These are phyloP conservation scores for Eilema caniola DNA, from an alignment of 2,888 invertebrate species.

Conservation along the genomic window DNA sequence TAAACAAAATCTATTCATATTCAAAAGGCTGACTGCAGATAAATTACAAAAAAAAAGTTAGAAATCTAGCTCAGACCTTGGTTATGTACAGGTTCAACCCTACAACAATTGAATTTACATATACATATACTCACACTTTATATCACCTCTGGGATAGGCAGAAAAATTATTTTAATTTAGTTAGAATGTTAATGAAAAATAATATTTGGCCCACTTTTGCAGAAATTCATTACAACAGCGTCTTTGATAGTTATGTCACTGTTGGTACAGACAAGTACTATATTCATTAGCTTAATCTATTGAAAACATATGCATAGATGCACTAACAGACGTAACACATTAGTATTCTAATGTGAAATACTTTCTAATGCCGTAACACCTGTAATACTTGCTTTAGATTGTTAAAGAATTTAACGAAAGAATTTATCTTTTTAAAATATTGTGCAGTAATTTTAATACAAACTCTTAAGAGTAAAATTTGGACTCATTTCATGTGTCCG, in stretches of 20 bases:
- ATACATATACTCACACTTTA: too few relatives aligned
- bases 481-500: too few relatives aligned
- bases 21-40: too few relatives aligned
- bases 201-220: not conserved
- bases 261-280: not conserved
- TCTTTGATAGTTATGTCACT: not conserved
- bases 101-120: not conserved
- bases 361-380: not conserved
- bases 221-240: not conserved
- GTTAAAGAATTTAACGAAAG: not conserved
- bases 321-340: not conserved
- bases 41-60: too few relatives aligned
- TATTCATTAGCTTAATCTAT: not conserved
- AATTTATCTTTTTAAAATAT: not conserved
- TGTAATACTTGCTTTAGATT: not conserved
- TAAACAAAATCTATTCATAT: too few relatives aligned
- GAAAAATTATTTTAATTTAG: not conserved
- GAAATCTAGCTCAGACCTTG: too few relatives aligned
- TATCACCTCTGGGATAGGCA: too few relatives aligned
- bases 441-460: not conserved
- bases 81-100: not conserved
- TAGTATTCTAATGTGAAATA: constrained; percentile 4
- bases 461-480: too few relatives aligned
- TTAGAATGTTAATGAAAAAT: not conserved
- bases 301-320: not conserved